These are phyloP conservation scores for Ophion obscuratus DNA, from an alignment of 2,888 invertebrate genomes.

Conservation along the genomic window DNA sequence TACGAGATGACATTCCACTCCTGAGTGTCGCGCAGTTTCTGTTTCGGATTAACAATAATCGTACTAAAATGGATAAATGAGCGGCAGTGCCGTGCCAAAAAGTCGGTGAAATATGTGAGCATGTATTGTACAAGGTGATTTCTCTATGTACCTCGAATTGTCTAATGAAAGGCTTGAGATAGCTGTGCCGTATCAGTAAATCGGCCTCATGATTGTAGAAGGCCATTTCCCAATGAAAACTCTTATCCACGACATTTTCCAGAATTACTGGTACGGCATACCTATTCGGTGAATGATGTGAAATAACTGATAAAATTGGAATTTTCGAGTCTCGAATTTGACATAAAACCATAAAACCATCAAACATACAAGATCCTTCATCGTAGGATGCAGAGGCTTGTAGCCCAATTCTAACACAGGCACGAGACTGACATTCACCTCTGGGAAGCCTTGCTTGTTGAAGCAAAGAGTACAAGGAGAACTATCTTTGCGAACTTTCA, in stretches of 20 bases:
- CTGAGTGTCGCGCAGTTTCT: no score
- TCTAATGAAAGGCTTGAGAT: slow-evolving; percentile 72
- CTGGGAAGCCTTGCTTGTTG: slow-evolving; percentile 73
- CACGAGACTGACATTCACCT: slow-evolving; percentile 85
- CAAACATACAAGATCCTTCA: slow-evolving; percentile 18
- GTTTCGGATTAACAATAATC: not conserved
- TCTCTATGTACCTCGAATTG: slow-evolving; percentile 73
- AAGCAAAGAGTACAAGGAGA: slow-evolving; percentile 86
- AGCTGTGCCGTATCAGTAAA: slow-evolving; percentile 82
- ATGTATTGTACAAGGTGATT: no score
- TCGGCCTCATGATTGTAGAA: slow-evolving; percentile 86
- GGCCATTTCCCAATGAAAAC: slow-evolving; percentile 86
- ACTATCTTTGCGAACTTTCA: slow-evolving; percentile 84
- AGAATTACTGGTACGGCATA: slow-evolving; percentile 85
- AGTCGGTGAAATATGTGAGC: no score
- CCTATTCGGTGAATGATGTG: slow-evolving; percentile 82
- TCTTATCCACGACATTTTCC: slow-evolving; percentile 63
- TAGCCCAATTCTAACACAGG: slow-evolving; percentile 85
- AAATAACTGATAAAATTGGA: not conserved
- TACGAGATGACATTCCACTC: no score
- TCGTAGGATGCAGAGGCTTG: slow-evolving; percentile 84
- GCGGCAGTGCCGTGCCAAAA: not conserved
- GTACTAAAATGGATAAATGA: not conserved
- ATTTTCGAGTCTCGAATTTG: no score
- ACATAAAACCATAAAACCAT: not conserved